Base-by-base conservation (phyloP, 2,797 vertebrate genomes). In the Lates japonicus region DNA sequence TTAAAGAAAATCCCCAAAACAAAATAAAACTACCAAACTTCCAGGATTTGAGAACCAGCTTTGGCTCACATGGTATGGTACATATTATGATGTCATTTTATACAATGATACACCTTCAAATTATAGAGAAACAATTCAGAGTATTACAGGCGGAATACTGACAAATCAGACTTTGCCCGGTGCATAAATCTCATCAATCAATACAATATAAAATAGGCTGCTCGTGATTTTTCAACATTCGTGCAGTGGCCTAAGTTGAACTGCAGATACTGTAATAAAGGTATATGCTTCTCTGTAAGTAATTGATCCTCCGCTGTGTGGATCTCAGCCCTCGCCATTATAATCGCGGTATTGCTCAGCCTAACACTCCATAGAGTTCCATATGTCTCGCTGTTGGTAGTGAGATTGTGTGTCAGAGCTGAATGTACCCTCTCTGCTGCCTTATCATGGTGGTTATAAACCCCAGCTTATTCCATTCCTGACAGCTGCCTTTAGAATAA, bases 401-500 rank as follows among this genome's bases (percentile, higher is more conserved):
- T 52, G 59, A 63, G 58, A 80, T 74, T 81, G 86, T 68, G 73
- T 86, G 72, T 86, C 62, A 54, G 63, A 74, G 61, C 59, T 74
- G 82, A 93, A 93, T 91, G 87, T 83, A 85, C 82, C 68, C 85
- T 85, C 85, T 68, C 87, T 64, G 79, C 80, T 35, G 78, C 76
- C 89, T 93, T 93, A 92, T 92, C 89, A 37, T 71, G 65, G 84
- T 70, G 65, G 79, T 74, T 94, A 90, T 89, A 83, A 86, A 88
- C 72, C 77, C 48, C 1, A 52, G 80, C 84, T 88, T 81, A 92
- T 92, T 90, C 84, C 69, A 63, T 82, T 89, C 49, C 80, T 92
- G 94, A 94, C 94, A 95, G 88, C 88, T 92, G 94, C 91, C 91
- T 94, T 93, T 91, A 91, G 83, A 91, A 83, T 91, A 94, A 95